These are phyloP conservation scores for Prinia subflava DNA, from an alignment of 2,113 vertebrate species.

Conservation along the genomic window DNA sequence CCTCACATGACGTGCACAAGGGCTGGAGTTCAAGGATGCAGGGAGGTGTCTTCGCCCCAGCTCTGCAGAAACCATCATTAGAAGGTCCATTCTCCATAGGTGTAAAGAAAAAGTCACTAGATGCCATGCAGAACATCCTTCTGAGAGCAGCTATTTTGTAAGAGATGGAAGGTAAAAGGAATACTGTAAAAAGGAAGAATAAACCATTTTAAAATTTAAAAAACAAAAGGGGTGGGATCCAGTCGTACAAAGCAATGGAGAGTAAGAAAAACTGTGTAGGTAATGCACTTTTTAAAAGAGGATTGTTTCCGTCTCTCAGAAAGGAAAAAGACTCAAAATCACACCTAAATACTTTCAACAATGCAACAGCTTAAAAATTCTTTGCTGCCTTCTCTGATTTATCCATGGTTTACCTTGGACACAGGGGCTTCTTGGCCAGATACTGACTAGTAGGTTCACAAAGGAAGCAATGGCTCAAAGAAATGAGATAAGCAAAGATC, in stretches of 20 bases:
- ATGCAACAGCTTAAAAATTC: neutral
- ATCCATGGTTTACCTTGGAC: neutral
- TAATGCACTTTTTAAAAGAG: neutral
- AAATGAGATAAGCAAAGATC: neutral
- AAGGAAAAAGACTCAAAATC: neutral
- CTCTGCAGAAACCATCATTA: neutral
- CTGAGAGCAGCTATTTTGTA: neutral
- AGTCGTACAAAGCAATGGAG: neutral
- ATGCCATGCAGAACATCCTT: neutral
- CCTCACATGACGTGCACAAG: accelerated
- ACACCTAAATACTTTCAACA: neutral
- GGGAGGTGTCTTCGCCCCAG: accelerated
- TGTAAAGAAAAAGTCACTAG: neutral
- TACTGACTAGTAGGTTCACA: neutral
- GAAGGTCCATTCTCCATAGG: neutral
- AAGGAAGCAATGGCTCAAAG: neutral
- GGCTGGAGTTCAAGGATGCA: neutral
- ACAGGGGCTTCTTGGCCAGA: neutral
- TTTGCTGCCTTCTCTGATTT: neutral
- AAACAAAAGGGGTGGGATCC: neutral
- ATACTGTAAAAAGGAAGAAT: neutral
- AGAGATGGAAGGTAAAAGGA: neutral
- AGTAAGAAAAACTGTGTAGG: neutral
- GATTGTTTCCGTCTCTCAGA: neutral
- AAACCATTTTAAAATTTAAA: neutral